Base-by-base conservation (phyloP, 2,113 vertebrate species). In the Grus americana region DNA sequence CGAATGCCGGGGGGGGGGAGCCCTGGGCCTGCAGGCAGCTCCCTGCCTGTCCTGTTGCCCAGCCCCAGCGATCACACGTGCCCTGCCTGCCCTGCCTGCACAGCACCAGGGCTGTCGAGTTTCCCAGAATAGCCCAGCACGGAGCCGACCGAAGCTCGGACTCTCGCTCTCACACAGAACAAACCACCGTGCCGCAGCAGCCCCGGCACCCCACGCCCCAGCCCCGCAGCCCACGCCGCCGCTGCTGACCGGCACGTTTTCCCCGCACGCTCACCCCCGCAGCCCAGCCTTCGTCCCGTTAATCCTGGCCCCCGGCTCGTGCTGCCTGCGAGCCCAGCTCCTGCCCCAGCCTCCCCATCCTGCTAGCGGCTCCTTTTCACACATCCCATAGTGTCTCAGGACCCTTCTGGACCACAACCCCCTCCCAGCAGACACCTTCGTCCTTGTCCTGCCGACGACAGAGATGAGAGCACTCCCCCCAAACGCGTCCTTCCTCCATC, bases 241-340 rank as follows among this genome's bases (percentile, higher is more conserved):
- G 0, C 68, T 13, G 36, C 6, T 3, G 27, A 8, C 32, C 17
- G 7, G 36, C 7, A 24, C 2, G 0, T 4, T 27, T 13, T 2
- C 14, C 15, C 22, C n/a, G 22, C 4, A 2, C 17, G 32, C 36
- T 44, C 42, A 16, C 44, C 18, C 24, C 57, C 2, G 1, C 72
- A 38, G 70, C 75, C 13, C 67, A 42, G 55, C 80, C 68, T 24
- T 21, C 3, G 0, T 12, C 79, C 40, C 0, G 0, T 2, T 15
- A 34, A 7, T 12, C 40, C 38, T 17, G 42, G 32, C 40, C 36
- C 23, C 66, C 5, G 54, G 18, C 46, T 24, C 4, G 0, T 7
- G 40, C 62, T 65, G 59, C 66, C 83, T 38, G 46, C 0, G 2
- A 16, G 19, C 70, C 47, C 58, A 55, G 46, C 63, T 65, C 81